Evolutionary conservation across 2,888 invertebrate species (phyloP), one percentile per base, ranked within the genome.

Genomic region (Tricholauxania praeusta): DNA sequence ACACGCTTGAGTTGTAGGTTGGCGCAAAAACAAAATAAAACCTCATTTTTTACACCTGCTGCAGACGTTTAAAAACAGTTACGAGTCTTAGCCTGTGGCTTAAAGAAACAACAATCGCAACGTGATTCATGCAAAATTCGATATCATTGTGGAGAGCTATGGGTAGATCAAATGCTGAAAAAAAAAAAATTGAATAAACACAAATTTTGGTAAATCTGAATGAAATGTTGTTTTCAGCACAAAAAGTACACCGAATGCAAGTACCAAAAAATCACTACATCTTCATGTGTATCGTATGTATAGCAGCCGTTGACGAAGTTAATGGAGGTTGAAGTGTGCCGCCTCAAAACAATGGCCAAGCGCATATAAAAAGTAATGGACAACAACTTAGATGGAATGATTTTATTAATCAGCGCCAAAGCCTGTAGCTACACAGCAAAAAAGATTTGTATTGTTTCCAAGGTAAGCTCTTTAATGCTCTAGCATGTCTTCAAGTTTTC

Each of bases 331-430:
- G 17, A 53, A 17, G 53, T 17, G 53, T 53, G 53, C 53, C 53
- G 17, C 12, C 15, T 12, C 7, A 53, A 53, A 53, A 53, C 53
- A 39, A 39, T 10, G 39, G 39, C 39, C 39, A 39, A 10, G 39
- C 39, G 39, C 39, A 39, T 39, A 10, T n/a, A 17, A 15, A 53
- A 53, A 53, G 15, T 8, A 60, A 60, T 60, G 59, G 15, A 32
- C 59, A 60, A 60, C 12, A 60, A 60, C n/a, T 60, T 60, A 60
- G 59, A 60, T 22, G 59, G 14, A 60, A 60, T 60, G 59, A 60
- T 60, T 60, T 60, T 19, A 22, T 60, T 60, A 28, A 60, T 60
- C 59, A 60, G 28, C 59, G 15, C 22, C 39, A 60, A 60, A 60
- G 55, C n/a, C 55, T 22, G 12, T 12, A 12, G 55, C 39, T 39